Evolutionary conservation across 1,140 invertebrate genomes (phyloP), one percentile per base, ranked within the genome.

Genomic region (Tribolium castaneum): DNA sequence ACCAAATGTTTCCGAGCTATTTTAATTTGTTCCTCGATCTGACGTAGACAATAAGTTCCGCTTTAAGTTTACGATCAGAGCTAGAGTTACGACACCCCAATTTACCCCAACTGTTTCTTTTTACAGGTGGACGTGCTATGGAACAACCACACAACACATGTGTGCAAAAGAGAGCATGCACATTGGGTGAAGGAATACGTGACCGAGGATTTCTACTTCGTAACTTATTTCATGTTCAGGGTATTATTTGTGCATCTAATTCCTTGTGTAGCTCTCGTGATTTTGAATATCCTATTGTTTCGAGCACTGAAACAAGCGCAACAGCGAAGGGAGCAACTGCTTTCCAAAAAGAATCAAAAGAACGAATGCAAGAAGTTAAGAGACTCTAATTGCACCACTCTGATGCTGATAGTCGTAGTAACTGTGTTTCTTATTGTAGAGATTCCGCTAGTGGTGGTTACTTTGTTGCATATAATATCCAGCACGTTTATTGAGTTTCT

Each of bases 361-460:
- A 94, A 90, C 78, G 96, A 96, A 87, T 96, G 93, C 86, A 94
- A 93, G 86, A 94, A 93, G 82, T 87, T 95, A 59, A 89, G 93
- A 34, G 97, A 97, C 84, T 94, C 93, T 3, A 98, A 98, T 84
- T 97, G 95, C 84, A 98, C 96, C 1, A 98, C 96, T 0, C 86
- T 98, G 4, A 98, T 98, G 97, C 87, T 98, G 2, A 97, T 98
- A n/a, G 95, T 96, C 2, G 96, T 98, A 0, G 96, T 98, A 0
- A 94, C 95, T 0, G 94, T 97, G 0, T 98, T 98, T 85, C 88
- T 98, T 0, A 88, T 95, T 75, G 96, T 97, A 0, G 97, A 98
- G 86, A 94, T 98, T 75, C 97, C 97, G 0, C 89, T 98, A 34
- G 96, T 96, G 0, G 92, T 98, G 14, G 94, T 97, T 39, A 96